Percentiles rank a stretch among this genome's conserved stretches.
These are phyloP conservation scores for Eristalinus sepulchralis DNA, from an alignment of 2,888 invertebrate genomes.

Conservation along the genomic window DNA sequence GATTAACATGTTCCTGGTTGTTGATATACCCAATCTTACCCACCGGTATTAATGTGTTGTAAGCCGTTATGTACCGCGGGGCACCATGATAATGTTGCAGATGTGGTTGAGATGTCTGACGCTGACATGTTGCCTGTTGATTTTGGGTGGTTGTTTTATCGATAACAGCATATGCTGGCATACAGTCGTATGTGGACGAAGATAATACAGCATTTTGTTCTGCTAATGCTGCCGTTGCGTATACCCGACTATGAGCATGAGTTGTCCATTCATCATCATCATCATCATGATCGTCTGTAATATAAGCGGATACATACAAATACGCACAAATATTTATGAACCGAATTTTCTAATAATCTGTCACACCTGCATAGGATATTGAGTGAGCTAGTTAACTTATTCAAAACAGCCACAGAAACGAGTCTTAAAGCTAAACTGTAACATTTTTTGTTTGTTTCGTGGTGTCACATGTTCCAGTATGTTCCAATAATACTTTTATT, in stretches of 20 bases:
- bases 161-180: slow-evolving; percentile 79
- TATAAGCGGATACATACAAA: too few relatives aligned
- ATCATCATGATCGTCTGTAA: slow-evolving; percentile 79
- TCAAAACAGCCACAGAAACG: too few relatives aligned
- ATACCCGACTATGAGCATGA: slow-evolving; percentile 79
- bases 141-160: slow-evolving; percentile 77
- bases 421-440: too few relatives aligned
- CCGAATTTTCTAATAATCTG: too few relatives aligned
- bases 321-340: too few relatives aligned
- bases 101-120: slow-evolving; percentile 72
- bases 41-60: slow-evolving; percentile 80
- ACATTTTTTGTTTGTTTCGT: too few relatives aligned
- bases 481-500: too few relatives aligned
- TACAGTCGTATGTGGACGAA: slow-evolving; percentile 78
- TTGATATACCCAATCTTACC: slow-evolving; percentile 78
- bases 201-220: slow-evolving; percentile 80
- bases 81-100: slow-evolving; percentile 75
- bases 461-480: too few relatives aligned
- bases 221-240: slow-evolving; percentile 80
- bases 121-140: slow-evolving; percentile 69
- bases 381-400: too few relatives aligned
- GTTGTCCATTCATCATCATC: slow-evolving; percentile 81
- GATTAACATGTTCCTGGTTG: slow-evolving; percentile 73
- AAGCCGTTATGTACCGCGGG: slow-evolving; percentile 78
- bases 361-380: too few relatives aligned